A percentile compares a stretch with the other conserved stretches of the same genome.
Evolutionary conservation across 2,888 invertebrate species (phyloP).

Genomic region (Scaptomyza tumidula): DNA sequence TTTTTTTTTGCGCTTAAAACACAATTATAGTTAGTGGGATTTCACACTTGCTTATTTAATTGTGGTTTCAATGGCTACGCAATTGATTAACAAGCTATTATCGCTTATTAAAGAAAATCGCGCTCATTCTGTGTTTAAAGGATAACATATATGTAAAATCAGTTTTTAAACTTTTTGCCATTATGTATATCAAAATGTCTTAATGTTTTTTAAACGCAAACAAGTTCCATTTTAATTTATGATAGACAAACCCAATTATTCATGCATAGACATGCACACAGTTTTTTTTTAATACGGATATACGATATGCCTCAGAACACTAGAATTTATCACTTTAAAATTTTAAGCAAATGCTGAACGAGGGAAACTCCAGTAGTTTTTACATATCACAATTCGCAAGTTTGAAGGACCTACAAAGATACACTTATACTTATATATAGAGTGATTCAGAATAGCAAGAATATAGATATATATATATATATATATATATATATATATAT

Average conservation of each 20-base stretch:
- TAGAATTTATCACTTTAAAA: constrained; percentile 68
- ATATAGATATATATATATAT: too few species aligned
- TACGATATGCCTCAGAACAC: constrained; percentile 31
- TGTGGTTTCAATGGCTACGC: constrained; percentile 28
- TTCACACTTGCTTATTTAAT: constrained; percentile 53
- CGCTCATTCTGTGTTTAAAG: background rate
- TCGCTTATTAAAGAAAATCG: constrained; percentile 7
- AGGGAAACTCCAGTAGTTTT: constrained; percentile 18
- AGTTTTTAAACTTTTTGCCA: constrained; percentile 28
- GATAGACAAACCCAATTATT: constrained; percentile 18
- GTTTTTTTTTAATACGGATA: constrained; percentile 20
- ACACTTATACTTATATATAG: background rate
- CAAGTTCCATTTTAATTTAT: constrained; percentile 61
- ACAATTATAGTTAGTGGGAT: constrained; percentile 60
- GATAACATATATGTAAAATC: background rate
- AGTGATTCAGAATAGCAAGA: too few species aligned
- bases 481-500: too few species aligned
- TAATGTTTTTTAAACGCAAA: constrained; percentile 42
- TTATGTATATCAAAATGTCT: constrained; percentile 27
- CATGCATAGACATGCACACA: constrained; percentile 8
- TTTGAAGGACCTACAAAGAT: background rate
- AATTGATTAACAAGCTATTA: constrained; percentile 60
- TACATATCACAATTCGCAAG: too few species aligned
- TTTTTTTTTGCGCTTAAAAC: constrained; percentile 66
- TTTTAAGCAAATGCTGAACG: constrained; percentile 39